phyloP scores from a whole-genome alignment of 2,888 invertebrate species.

The Protophormia terraenovae region DNA sequence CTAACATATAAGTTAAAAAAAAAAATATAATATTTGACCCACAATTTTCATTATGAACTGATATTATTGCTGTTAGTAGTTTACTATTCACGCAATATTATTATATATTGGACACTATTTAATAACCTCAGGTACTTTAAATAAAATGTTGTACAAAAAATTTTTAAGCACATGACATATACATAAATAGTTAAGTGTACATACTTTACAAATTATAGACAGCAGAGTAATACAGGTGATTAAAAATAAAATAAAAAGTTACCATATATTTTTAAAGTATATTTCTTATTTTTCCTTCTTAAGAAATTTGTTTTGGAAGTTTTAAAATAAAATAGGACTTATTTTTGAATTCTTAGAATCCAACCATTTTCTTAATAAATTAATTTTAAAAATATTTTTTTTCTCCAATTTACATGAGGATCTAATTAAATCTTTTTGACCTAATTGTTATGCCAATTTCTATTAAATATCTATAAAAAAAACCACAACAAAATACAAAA shows the following conservation, averaged over 20 bases:
- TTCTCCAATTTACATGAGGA: neutral
- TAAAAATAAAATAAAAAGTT: no score
- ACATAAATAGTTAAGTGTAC: no score
- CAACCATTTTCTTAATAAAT: neutral
- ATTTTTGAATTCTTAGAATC: neutral
- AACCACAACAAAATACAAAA: conserved; percentile 29
- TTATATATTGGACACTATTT: neutral
- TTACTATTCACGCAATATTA: conserved; percentile 6
- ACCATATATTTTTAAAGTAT: no score
- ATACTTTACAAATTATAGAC: no score
- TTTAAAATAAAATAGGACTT: neutral
- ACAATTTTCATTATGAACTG: conserved; percentile 29
- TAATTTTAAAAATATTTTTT: neutral
- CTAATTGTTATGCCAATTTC: neutral
- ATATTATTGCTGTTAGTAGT: neutral
- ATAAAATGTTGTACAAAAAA: no score
- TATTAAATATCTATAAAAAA: neutral
- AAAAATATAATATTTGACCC: conserved; percentile 13
- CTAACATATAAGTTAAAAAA: no score
- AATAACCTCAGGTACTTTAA: neutral
- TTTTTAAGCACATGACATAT: no score
- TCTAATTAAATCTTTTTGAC: neutral
- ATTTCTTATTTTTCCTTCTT: no score
- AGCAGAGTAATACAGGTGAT: no score
- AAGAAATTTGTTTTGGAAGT: no score